Conservation (phyloP, 2,888 invertebrate genomes). For the Rotaria socialis region DNA sequence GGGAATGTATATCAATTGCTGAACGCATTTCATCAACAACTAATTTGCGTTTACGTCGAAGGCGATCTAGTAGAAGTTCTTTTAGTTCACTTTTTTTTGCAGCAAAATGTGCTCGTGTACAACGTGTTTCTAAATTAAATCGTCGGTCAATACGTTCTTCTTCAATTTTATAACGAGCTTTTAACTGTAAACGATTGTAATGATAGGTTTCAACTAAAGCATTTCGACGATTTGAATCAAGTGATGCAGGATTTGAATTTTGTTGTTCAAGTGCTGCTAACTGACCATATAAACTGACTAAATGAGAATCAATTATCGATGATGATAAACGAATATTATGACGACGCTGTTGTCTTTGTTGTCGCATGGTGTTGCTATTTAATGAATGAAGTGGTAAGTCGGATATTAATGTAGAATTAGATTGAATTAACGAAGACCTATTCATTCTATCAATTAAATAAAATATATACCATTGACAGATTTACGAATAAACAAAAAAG, state of each 20-base stretch:
- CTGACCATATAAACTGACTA: background rate
- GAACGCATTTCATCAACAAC: slow-evolving; percentile 18
- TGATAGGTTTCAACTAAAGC: background rate
- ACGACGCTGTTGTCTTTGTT: slow-evolving; percentile 5
- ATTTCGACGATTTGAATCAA: background rate
- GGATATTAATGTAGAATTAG: background rate
- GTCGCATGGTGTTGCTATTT: slow-evolving; percentile 4
- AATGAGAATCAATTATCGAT: background rate
- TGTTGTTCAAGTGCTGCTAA: background rate
- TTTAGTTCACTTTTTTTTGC: background rate
- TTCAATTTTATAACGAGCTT: background rate
- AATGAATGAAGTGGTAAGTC: slow-evolving; percentile 13
- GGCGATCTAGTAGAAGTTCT: background rate
- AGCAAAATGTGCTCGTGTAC: background rate
- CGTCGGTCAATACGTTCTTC: slow-evolving; percentile 1
- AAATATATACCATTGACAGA: no score
- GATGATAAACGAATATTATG: background rate
- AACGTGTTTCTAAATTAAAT: background rate
- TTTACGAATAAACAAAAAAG: background rate
- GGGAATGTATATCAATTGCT: slow-evolving; percentile 9
- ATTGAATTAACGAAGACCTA: background rate
- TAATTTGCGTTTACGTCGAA: slow-evolving; percentile 22
- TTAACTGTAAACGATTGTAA: background rate
- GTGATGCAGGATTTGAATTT: background rate
- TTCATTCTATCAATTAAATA: background rate